These are phyloP conservation scores for Epirrhoe tristata DNA, from an alignment of 2,888 invertebrate genomes.

Conservation along the genomic window DNA sequence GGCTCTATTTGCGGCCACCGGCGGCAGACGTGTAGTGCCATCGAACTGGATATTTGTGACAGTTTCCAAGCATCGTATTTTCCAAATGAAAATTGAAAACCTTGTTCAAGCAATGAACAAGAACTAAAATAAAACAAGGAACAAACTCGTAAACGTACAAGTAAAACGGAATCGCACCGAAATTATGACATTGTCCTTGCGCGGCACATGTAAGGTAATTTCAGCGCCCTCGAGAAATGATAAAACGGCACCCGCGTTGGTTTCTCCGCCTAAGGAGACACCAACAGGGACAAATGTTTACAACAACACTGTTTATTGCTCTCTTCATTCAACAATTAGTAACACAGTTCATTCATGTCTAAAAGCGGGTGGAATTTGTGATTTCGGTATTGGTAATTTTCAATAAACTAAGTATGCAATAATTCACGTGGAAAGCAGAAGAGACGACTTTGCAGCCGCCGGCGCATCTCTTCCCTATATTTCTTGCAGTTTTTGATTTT, in stretches of 20 bases:
- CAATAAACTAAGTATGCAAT: no score
- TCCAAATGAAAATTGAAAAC: not conserved
- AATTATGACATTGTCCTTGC: constrained; percentile 15
- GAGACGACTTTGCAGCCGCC: not conserved
- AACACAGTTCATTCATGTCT: not conserved
- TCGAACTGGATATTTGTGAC: constrained; percentile 18
- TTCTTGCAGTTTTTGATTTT: no score
- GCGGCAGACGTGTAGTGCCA: constrained; percentile 14
- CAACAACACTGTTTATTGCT: constrained; percentile 1
- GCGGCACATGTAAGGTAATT: constrained; percentile 9
- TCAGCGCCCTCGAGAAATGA: not conserved
- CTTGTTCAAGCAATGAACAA: not conserved
- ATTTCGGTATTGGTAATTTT: not conserved
- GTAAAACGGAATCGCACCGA: constrained; percentile 1
- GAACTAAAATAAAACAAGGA: not conserved
- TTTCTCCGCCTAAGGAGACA: not conserved
- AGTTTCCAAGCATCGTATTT: constrained; percentile 2
- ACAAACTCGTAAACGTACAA: not conserved
- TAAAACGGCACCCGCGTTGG: constrained; percentile 2
- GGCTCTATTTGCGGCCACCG: constrained; percentile 36
- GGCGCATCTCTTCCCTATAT: no score
- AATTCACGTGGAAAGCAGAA: no score
- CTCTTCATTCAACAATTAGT: not conserved
- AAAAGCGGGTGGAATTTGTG: not conserved
- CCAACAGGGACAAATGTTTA: not conserved